Conservation (phyloP, 2,797 vertebrate genomes). For the Synanceia verrucosa region DNA sequence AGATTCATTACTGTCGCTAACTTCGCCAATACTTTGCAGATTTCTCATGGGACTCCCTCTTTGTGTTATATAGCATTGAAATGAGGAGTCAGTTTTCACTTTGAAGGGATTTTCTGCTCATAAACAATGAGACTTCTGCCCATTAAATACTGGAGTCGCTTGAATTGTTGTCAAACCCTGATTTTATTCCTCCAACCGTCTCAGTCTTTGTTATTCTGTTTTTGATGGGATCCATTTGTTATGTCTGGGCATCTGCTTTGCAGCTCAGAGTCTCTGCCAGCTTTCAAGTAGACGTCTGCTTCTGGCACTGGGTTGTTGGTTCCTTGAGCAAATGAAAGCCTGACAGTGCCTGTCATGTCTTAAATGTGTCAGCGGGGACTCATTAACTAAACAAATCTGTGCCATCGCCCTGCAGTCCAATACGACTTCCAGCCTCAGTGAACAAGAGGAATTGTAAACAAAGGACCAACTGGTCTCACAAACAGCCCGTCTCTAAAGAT, state of each 20-base stretch:
- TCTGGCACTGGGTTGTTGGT: constrained; percentile 66
- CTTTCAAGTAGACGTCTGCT: constrained; percentile 68
- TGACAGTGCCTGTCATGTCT: constrained; percentile 72
- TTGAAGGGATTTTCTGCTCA: constrained; percentile 23
- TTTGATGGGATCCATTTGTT: constrained; percentile 67
- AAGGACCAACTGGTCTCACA: constrained; percentile 34
- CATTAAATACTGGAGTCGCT: constrained; percentile 35
- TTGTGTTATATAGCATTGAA: constrained; percentile 27
- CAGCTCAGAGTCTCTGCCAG: constrained; percentile 59
- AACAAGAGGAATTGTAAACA: constrained; percentile 56
- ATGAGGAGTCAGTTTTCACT: constrained; percentile 12
- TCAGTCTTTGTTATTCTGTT: constrained; percentile 55
- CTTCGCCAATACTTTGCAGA: not conserved
- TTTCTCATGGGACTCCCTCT: not conserved
- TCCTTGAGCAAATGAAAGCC: constrained; percentile 70
- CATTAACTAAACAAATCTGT: constrained; percentile 80
- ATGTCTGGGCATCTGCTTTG: constrained; percentile 67
- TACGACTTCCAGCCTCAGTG: constrained; percentile 51
- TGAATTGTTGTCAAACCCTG: constrained; percentile 43
- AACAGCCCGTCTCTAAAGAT: constrained; percentile 22
- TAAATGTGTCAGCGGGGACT: constrained; percentile 78
- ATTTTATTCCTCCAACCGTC: constrained; percentile 51
- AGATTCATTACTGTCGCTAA: constrained; percentile 18
- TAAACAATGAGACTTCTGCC: constrained; percentile 28
- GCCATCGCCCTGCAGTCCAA: constrained; percentile 57